A percentile compares a stretch with the other conserved stretches of the same genome.
Conservation (phyloP, 1,140 invertebrate species). For the Bombyx mandarina region DNA sequence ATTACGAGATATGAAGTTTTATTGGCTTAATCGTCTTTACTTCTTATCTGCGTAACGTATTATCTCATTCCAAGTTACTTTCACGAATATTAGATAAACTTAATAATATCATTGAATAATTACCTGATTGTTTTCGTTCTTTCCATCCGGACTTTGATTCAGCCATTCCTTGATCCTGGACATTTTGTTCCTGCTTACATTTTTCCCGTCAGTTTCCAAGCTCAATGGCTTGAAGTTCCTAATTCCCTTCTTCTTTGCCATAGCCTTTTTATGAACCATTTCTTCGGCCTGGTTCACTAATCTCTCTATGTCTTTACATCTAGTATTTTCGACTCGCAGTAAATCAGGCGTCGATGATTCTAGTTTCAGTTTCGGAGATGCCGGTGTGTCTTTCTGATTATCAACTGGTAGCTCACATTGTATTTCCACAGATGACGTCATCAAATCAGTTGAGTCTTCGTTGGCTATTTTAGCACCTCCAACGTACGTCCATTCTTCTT, state of each 20-base stretch:
- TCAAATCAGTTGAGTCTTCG: conserved; percentile 62
- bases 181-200: conserved; percentile 73
- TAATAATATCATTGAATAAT: background rate
- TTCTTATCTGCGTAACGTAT: too few species aligned
- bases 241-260: conserved; percentile 59
- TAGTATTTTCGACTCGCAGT: conserved; percentile 41
- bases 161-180: conserved; percentile 80
- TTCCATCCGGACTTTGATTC: conserved; percentile 64
- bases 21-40: too few species aligned
- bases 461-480: conserved; percentile 63
- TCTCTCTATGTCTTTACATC: conserved; percentile 73
- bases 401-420: conserved; percentile 58
- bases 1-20: too few species aligned
- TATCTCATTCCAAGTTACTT: too few species aligned
- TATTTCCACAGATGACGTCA: conserved; percentile 65
- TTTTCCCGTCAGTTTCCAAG: conserved; percentile 64
- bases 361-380: conserved; percentile 42
- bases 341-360: conserved; percentile 49
- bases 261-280: conserved; percentile 73
- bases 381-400: conserved; percentile 28
- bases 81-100: too few species aligned
- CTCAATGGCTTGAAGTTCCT: conserved; percentile 70
- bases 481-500: conserved; percentile 82
- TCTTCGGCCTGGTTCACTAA: conserved; percentile 81
- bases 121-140: conserved; percentile 58